These are phyloP conservation scores for Ditula angustiorana DNA, from an alignment of 2,888 invertebrate genomes.

Conservation along the genomic window DNA sequence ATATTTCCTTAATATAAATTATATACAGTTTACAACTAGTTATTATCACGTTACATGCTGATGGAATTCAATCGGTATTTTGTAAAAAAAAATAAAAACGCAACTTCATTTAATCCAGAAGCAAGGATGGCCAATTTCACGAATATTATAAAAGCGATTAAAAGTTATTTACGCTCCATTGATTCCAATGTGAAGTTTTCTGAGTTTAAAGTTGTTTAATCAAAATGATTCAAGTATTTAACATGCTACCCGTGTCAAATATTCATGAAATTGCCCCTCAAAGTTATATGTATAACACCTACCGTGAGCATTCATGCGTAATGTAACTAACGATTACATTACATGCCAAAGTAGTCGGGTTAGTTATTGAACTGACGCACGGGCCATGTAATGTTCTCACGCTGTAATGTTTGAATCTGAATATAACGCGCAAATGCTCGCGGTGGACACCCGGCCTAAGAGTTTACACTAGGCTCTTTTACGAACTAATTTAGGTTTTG, in stretches of 20 bases:
- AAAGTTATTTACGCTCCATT: background rate
- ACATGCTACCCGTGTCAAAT: background rate
- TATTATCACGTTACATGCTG: conserved; percentile 84
- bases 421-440: no score
- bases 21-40: conserved; percentile 80
- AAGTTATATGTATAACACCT: no score
- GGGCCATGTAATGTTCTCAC: no score
- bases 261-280: background rate
- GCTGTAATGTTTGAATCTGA: no score
- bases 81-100: conserved; percentile 2
- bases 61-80: conserved; percentile 49
- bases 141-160: background rate
- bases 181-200: background rate
- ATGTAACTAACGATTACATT: no score
- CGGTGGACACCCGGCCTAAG: no score
- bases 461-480: background rate
- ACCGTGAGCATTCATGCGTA: no score
- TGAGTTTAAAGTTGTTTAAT: background rate
- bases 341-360: no score
- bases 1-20: conserved; percentile 66
- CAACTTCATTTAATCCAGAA: conserved; percentile 2
- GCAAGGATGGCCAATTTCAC: conserved; percentile 1
- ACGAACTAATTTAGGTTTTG: conserved; percentile 1
- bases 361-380: no score
- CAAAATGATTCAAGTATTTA: background rate